Evolutionary conservation across 37 sponge, comb jelly and placozoan genomes (phyloP), one percentile per base, ranked within the genome.

Genomic region (Agelas oroides): DNA sequence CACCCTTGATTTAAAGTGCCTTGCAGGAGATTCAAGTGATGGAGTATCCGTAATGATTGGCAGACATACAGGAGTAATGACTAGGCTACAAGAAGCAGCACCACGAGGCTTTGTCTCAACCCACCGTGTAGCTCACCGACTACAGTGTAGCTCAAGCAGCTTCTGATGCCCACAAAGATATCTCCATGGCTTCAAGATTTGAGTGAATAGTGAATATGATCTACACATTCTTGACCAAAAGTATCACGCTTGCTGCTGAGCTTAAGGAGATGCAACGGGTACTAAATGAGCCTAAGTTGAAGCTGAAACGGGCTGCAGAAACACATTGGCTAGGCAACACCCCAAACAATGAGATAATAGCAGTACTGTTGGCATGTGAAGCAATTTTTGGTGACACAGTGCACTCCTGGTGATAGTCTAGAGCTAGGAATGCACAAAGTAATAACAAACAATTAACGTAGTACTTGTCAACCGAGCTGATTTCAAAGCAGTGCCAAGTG

Each of bases 71-170:
- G n/a, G n/a, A n/a, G n/a, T n/a, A n/a, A n/a, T n/a, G n/a, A n/a
- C n/a, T n/a, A n/a, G n/a, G n/a, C n/a, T n/a, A n/a, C n/a, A n/a
- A n/a, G n/a, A n/a, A n/a, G n/a, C n/a, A n/a, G n/a, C n/a, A n/a
- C n/a, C n/a, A n/a, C n/a, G n/a, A n/a, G n/a, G n/a, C 5, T 60
- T 33, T 39, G 31, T 71, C 53, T 57, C 54, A 27, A 86, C 37
- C 25, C 87, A 86, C 80, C 81, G 87, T 79, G 72, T 80, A 33
- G 87, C 80, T 53, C 71, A 85, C 15, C 56, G 69, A 59, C 86
- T 85, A n/a, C n/a, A n/a, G n/a, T n/a, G n/a, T n/a, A 33, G 77
- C 86, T n/a, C 56, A 82, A 61, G 86, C 86, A 40, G 63, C 81
- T 65, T 32, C 39, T n/a, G 31, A 82, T 75, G 77, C 78, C 14